Evolutionary conservation across 2,113 vertebrate species (phyloP).

Genomic region (Spea multiplicata): DNA sequence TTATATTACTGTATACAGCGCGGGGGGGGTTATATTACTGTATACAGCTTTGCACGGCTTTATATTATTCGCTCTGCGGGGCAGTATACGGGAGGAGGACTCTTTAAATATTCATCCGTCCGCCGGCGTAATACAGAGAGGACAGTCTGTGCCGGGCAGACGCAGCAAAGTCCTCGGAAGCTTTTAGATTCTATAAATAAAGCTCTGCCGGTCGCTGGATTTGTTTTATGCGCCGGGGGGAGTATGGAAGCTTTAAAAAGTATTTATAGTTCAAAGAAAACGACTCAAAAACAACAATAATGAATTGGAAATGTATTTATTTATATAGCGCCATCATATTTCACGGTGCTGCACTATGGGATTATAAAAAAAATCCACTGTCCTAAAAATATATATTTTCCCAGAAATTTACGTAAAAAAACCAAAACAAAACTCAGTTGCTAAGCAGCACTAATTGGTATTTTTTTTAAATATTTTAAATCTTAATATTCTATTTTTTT

Average conservation of each 20-base stretch:
- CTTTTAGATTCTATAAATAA: slow-evolving; percentile 15
- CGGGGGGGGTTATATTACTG: too few species aligned
- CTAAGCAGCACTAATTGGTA: too few species aligned
- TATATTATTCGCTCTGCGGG: too few species aligned
- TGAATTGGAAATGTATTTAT: not conserved
- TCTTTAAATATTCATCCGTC: slow-evolving; percentile 17
- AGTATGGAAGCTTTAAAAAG: not conserved
- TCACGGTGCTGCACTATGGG: too few species aligned
- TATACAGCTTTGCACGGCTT: not conserved
- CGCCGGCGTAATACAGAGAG: not conserved
- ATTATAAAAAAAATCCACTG: too few species aligned
- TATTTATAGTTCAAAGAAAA: not conserved
- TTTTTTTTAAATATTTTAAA: too few species aligned
- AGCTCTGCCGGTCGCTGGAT: not conserved
- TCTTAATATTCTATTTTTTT: too few species aligned
- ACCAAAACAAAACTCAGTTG: too few species aligned
- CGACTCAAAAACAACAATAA: not conserved
- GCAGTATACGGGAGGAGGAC: not conserved
- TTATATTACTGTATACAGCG: too few species aligned
- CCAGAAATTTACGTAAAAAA: too few species aligned
- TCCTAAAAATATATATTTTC: too few species aligned
- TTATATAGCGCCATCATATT: too few species aligned
- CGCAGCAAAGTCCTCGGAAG: not conserved
- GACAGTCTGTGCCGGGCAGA: not conserved
- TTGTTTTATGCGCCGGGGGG: not conserved